A percentile compares a stretch with the other conserved stretches of the same genome.
These are phyloP conservation scores for Diaprepes abbreviatus DNA, from an alignment of 2,888 invertebrate genomes.

Conservation along the genomic window DNA sequence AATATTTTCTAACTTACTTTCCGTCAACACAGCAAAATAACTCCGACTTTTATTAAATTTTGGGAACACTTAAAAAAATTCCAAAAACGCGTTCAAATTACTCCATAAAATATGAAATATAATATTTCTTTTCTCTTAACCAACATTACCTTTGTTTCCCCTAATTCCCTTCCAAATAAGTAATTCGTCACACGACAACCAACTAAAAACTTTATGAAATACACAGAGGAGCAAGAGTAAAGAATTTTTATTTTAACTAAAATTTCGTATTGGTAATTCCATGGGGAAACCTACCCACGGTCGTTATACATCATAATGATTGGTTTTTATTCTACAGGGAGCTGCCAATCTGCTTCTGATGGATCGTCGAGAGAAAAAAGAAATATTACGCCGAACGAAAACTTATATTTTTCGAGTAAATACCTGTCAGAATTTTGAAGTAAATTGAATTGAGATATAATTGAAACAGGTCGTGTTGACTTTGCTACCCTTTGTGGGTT, in stretches of 20 bases:
- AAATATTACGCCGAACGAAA: constrained; percentile 29
- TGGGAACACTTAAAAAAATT: no score
- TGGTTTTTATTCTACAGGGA: constrained; percentile 49
- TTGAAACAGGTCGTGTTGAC: constrained; percentile 33
- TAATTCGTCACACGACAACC: background rate
- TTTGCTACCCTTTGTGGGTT: constrained; percentile 2
- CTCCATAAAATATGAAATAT: no score
- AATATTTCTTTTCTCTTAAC: background rate
- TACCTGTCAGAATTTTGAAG: constrained; percentile 40
- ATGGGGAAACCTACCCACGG: constrained; percentile 34
- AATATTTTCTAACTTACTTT: no score
- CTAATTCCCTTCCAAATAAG: background rate
- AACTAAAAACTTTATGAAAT: constrained; percentile 1
- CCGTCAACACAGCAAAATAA: no score
- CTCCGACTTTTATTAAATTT: no score
- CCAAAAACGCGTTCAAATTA: no score
- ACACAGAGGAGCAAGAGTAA: background rate
- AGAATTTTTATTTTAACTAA: constrained; percentile 42
- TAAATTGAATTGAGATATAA: constrained; percentile 40
- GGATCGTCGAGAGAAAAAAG: constrained; percentile 43
- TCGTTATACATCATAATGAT: constrained; percentile 52
- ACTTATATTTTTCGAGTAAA: constrained; percentile 42
- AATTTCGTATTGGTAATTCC: constrained; percentile 31
- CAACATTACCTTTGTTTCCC: background rate
- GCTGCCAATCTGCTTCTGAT: constrained; percentile 48